A percentile compares a stretch with the other conserved stretches of the same genome.
Evolutionary conservation across 2,113 vertebrate species (phyloP).

Genomic region (Takifugu flavidus): DNA sequence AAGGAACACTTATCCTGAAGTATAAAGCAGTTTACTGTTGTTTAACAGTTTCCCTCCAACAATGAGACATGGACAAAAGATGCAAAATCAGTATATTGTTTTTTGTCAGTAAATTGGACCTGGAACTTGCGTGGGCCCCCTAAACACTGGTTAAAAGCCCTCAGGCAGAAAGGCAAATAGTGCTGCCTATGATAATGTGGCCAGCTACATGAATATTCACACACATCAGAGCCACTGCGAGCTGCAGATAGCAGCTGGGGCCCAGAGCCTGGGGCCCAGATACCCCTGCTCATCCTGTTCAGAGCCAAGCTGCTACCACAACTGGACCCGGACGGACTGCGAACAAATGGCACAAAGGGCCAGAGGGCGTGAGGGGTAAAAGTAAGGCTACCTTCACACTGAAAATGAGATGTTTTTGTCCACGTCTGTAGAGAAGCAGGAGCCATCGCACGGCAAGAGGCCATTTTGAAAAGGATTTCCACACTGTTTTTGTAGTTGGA

Average conservation of each 20-base stretch:
- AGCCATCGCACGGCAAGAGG: no score
- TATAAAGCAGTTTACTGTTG: slow-evolving; percentile 12
- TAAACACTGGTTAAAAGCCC: slow-evolving; percentile 31
- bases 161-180: slow-evolving; percentile 50
- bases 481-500: no score
- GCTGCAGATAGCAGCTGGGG: slow-evolving; percentile 63
- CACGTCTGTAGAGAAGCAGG: no score
- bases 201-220: slow-evolving; percentile 67
- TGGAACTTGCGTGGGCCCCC: slow-evolving; percentile 34
- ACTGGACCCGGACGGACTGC: slow-evolving; percentile 6
- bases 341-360: no score
- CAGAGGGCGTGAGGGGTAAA: neutral
- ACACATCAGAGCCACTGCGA: slow-evolving; percentile 50
- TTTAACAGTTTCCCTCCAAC: slow-evolving; percentile 26
- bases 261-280: slow-evolving; percentile 40
- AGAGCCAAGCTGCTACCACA: slow-evolving; percentile 49
- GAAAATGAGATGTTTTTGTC: no score
- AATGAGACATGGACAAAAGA: slow-evolving; percentile 20
- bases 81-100: slow-evolving; percentile 28
- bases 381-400: no score
- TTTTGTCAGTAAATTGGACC: slow-evolving; percentile 33
- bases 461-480: no score
- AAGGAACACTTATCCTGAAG: slow-evolving; percentile 4
- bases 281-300: neutral
- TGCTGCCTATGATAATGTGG: slow-evolving; percentile 44